Percentiles rank a stretch among this genome's conserved stretches.
phyloP scores from a whole-genome alignment of 2,888 invertebrate genomes.

The Meghimatium bilineatum region DNA sequence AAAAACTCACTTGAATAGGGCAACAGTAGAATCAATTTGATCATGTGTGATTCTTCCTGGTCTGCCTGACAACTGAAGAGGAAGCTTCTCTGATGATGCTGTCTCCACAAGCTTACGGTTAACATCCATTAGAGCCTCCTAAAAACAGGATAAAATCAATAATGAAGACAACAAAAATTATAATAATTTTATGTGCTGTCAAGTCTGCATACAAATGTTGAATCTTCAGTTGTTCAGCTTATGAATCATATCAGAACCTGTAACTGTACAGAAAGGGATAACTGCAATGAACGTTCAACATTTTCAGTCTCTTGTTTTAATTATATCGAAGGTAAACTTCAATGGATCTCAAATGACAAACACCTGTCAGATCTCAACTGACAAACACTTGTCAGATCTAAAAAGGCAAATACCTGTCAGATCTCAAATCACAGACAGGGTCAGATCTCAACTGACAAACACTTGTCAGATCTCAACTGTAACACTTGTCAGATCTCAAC shows the following conservation, averaged over 20 bases:
- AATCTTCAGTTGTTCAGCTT: too few species aligned
- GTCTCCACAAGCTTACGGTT: conserved; percentile 74
- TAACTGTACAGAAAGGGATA: neutral
- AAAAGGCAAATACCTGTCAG: too few species aligned
- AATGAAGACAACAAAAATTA: neutral
- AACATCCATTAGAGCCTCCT: conserved; percentile 76
- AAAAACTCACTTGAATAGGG: conserved; percentile 65
- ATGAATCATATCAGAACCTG: too few species aligned
- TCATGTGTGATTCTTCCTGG: conserved; percentile 68
- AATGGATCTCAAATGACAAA: too few species aligned
- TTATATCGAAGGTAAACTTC: too few species aligned
- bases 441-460: too few species aligned
- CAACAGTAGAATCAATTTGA: conserved; percentile 62
- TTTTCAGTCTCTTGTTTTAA: neutral
- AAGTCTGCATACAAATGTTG: too few species aligned
- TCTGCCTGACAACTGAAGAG: conserved; percentile 64
- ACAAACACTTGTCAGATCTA: too few species aligned
- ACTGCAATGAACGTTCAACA: neutral
- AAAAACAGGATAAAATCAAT: conserved; percentile 31
- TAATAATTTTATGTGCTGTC: neutral
- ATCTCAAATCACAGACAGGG: too few species aligned
- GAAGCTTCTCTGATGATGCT: conserved; percentile 68
- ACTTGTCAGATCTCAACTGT: too few species aligned
- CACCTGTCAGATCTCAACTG: too few species aligned
- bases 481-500: too few species aligned